Conservation (phyloP, 1,140 invertebrate genomes). For the Bombus confusus region DNA sequence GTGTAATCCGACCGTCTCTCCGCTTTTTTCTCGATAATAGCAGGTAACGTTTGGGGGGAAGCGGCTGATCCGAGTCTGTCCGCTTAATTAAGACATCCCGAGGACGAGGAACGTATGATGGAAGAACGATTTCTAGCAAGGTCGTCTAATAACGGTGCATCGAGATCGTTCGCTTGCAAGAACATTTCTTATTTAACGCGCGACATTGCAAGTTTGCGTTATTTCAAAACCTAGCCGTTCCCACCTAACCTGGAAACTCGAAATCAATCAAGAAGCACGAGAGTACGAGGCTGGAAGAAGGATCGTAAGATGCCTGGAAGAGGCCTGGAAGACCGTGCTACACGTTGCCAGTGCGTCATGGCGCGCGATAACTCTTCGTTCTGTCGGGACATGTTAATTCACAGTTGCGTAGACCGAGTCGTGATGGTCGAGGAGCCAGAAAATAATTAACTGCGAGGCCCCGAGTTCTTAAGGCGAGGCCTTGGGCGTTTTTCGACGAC, state of each 20-base stretch:
- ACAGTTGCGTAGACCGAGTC: slow-evolving; percentile 31
- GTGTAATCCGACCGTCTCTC: slow-evolving; percentile 22
- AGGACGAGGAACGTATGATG: neutral
- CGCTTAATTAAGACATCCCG: slow-evolving; percentile 16
- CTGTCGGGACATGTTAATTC: slow-evolving; percentile 50
- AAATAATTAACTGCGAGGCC: slow-evolving; percentile 58
- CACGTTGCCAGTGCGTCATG: neutral
- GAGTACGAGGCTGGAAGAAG: no score
- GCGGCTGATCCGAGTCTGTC: neutral
- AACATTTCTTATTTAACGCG: neutral
- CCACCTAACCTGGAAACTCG: neutral
- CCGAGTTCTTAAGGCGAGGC: slow-evolving; percentile 1
- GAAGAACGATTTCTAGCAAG: neutral
- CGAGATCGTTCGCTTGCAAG: neutral
- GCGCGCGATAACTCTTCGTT: slow-evolving; percentile 49
- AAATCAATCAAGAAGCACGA: neutral
- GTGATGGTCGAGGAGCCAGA: slow-evolving; percentile 8
- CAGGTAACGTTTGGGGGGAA: neutral
- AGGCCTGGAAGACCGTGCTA: no score
- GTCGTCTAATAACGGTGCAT: neutral
- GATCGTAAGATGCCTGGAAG: no score
- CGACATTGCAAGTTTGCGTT: neutral
- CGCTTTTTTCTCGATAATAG: slow-evolving; percentile 2
- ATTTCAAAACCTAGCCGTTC: neutral
- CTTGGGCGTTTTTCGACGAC: slow-evolving; percentile 26